Evolutionary conservation across 2,113 vertebrate genomes (phyloP).

Genomic region (Pycnonotus jocosus): DNA sequence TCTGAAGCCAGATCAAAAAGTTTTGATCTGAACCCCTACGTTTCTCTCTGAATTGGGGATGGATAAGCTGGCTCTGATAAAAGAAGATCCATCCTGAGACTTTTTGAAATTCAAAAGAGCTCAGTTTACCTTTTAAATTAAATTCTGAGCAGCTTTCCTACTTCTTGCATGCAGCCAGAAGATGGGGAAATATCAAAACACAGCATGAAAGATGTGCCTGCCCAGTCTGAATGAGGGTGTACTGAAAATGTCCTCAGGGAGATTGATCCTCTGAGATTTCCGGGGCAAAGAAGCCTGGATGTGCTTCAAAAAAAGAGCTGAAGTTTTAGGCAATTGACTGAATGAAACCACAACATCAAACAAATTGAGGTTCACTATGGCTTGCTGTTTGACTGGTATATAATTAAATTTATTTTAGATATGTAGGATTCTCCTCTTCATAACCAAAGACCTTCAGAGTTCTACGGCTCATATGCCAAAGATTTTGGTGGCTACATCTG

Average conservation of each 20-base stretch:
- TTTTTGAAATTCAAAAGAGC: conserved; percentile 43
- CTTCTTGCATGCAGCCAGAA: conserved; percentile 6
- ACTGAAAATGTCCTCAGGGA: conserved; percentile 27
- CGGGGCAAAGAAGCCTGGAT: not conserved
- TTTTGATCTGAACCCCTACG: conserved; percentile 6
- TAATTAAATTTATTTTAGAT: not conserved
- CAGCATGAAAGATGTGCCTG: conserved; percentile 20
- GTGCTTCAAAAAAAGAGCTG: not conserved
- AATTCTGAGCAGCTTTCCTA: conserved; percentile 13
- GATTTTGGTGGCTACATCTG: not conserved
- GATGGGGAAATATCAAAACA: conserved; percentile 42
- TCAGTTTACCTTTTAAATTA: conserved; percentile 52
- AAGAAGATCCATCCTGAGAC: conserved; percentile 23
- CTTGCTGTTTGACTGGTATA: not conserved
- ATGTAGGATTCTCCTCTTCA: not conserved
- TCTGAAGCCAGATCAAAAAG: conserved; percentile 9
- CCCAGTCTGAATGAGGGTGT: not conserved
- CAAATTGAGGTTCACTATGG: not conserved
- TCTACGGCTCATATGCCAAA: not conserved
- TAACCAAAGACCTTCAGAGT: not conserved
- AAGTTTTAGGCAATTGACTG: not conserved
- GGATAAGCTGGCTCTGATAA: conserved; percentile 31
- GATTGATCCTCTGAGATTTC: conserved; percentile 30
- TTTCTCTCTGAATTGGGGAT: conserved; percentile 19
- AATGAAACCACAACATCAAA: not conserved